These are phyloP conservation scores for Lepidothrix coronata DNA, from an alignment of 2,113 vertebrate species.

Conservation along the genomic window DNA sequence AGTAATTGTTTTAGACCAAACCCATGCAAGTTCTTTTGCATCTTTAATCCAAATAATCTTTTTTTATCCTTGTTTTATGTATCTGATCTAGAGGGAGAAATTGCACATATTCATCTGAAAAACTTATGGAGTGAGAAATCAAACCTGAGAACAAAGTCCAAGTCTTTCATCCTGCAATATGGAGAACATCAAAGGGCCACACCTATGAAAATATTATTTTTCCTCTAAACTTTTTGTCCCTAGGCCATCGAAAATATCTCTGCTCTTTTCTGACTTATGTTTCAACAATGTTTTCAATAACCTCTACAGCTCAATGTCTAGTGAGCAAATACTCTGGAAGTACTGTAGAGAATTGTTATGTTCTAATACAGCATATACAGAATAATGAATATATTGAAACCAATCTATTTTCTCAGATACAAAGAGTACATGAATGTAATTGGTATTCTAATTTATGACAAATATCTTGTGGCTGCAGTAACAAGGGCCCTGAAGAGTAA, in stretches of 20 bases:
- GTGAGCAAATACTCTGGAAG: neutral
- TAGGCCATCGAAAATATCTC: neutral
- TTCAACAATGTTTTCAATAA: neutral
- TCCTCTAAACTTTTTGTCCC: conserved; percentile 4
- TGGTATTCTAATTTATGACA: conserved; percentile 8
- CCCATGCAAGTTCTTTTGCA: neutral
- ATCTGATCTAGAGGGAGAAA: neutral
- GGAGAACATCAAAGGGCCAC: conserved; percentile 10
- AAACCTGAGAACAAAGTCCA: neutral
- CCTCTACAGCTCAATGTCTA: neutral
- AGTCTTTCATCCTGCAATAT: neutral
- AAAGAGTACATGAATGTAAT: neutral
- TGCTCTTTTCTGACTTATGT: neutral
- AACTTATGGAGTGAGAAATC: neutral
- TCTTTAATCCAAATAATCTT: neutral
- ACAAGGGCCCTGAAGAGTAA: neutral
- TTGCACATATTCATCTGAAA: neutral
- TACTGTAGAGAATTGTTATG: neutral
- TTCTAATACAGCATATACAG: neutral
- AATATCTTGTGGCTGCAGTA: neutral
- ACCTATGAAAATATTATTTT: conserved; percentile 39
- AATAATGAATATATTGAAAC: conserved; percentile 9
- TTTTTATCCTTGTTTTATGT: neutral
- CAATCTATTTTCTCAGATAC: neutral
- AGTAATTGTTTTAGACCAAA: neutral